These are phyloP conservation scores for Ardeotis arabs DNA, from an alignment of 2,113 vertebrate species.

Conservation along the genomic window DNA sequence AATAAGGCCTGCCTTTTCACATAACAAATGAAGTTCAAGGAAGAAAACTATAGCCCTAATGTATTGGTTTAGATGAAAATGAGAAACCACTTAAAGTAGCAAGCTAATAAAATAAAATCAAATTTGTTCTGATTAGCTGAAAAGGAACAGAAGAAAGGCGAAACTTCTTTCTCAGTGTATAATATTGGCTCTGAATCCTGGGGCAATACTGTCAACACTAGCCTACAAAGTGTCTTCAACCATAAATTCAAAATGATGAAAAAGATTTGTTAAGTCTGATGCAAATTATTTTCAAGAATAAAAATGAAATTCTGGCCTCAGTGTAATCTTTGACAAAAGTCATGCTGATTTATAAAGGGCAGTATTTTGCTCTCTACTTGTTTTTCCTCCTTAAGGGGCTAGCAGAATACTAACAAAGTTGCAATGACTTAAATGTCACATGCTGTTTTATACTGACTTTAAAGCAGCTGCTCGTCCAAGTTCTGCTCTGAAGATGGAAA, in stretches of 20 bases:
- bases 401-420: constrained; percentile 26
- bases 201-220: background rate
- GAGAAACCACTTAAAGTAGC: background rate
- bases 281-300: constrained; percentile 8
- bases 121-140: constrained; percentile 45
- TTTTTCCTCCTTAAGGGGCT: background rate
- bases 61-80: background rate
- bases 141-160: constrained; percentile 15
- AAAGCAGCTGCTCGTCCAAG: constrained; percentile 73
- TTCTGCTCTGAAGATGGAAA: constrained; percentile 78
- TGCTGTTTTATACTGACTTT: constrained; percentile 78
- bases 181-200: background rate
- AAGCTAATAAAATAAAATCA: constrained; percentile 13
- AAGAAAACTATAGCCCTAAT: background rate
- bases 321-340: background rate
- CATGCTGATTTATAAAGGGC: background rate
- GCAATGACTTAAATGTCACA: constrained; percentile 37
- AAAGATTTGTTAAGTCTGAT: constrained; percentile 7
- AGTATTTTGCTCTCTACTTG: background rate
- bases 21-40: background rate
- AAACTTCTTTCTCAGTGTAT: background rate
- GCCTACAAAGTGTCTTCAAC: background rate
- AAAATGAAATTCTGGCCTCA: background rate
- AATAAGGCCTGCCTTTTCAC: background rate
- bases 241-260: background rate